phyloP scores from a whole-genome alignment of 2,888 invertebrate species.

The Hypomecis punctinalis region DNA sequence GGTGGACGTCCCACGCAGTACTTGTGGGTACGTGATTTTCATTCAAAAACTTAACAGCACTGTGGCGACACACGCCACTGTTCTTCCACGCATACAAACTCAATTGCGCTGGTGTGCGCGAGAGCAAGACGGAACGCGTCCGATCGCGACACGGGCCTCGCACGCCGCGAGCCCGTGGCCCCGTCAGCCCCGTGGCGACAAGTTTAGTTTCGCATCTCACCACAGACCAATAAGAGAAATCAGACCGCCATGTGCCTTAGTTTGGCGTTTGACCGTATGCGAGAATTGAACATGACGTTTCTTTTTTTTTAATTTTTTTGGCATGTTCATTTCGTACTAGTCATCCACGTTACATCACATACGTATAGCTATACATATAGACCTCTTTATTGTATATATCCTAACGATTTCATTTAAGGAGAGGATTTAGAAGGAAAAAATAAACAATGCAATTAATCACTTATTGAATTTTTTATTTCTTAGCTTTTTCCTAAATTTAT shows the following conservation, averaged over 20 bases:
- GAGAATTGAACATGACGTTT: neutral
- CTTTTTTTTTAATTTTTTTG: conserved; percentile 5
- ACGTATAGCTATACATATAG: neutral
- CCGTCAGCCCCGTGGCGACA: too few species aligned
- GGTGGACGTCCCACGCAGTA: too few species aligned
- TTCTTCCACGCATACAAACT: too few species aligned
- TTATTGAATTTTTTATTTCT: conserved; percentile 12
- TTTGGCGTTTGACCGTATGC: conserved; percentile 14
- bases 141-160: too few species aligned
- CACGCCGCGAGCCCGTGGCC: too few species aligned
- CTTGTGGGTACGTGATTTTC: too few species aligned
- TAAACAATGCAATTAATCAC: neutral
- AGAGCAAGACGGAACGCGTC: too few species aligned
- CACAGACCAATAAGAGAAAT: too few species aligned
- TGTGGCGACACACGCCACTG: too few species aligned
- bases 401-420: conserved; percentile 1
- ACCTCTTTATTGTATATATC: neutral
- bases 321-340: neutral
- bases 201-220: too few species aligned
- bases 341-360: neutral
- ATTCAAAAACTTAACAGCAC: too few species aligned
- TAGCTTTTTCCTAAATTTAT: conserved; percentile 8
- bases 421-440: conserved; percentile 9
- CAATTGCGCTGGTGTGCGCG: too few species aligned
- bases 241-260: neutral